Base-by-base conservation (phyloP, 1,140 invertebrate species). In the Eriosoma lanigerum region DNA sequence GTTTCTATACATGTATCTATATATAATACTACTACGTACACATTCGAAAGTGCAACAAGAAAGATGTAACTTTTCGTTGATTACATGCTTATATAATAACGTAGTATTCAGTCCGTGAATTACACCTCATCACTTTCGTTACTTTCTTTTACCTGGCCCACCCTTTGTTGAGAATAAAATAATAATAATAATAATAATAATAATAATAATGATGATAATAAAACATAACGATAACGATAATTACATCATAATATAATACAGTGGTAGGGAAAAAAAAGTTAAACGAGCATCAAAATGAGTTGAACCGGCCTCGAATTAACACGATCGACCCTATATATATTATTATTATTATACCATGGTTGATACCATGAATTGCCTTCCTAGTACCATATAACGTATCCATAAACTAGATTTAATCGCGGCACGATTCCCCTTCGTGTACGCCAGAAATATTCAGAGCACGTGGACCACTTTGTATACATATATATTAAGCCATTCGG, bases 391-490 rank as follows among this genome's bases (percentile, higher is more conserved):
- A 72, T 50, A 68, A 62, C 62, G 44, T 78, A 46, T 78, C 75
- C 75, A 78, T 78, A 78, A 78, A 78, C 75, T 78, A 78, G 32
- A 62, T 78, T 78, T 78, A 78, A 78, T 78, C 75, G 17, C 38
- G 4, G 38, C 56, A 78, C 54, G 56, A 78, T 78, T 62, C 38
- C n/a, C 48, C 46, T 4, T 66, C 64, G 13, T 15, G 15, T n/a
- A 13, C 10, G 12, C 17, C 17, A 15, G 54, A 46, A 26, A 60
- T 78, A 78, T 78, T 78, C 75, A 78, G 75, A 78, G 75, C 75
- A 78, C 75, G 75, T 78, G 56, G 56, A n/a, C 44, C 38, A n/a
- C 38, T 78, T 58, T 62, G 75, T 46, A 21, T 46, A 38, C 17
- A 38, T 38, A 38, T 38, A 38, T 38, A 38, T 38, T 4, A 4